Evolutionary conservation across 2,888 invertebrate genomes (phyloP).

Genomic region (Sphaeridia pumilis): DNA sequence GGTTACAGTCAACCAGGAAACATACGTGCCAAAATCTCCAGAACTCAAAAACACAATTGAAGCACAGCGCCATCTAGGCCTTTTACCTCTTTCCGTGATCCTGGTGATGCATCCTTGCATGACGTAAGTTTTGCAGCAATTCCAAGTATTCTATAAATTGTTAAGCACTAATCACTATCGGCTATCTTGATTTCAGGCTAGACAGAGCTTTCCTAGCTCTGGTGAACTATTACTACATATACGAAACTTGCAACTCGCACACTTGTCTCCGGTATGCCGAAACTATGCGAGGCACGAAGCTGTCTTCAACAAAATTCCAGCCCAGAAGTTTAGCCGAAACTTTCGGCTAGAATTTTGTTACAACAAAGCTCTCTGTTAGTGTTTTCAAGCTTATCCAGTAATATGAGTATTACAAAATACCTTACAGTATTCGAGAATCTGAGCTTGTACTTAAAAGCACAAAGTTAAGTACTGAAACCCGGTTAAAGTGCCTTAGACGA

Average conservation of each 20-base stretch:
- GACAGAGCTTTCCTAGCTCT: conserved; percentile 18
- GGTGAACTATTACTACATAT: conserved; percentile 13
- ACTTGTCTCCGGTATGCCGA: conserved; percentile 20
- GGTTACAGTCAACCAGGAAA: conserved; percentile 24
- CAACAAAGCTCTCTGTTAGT: no score
- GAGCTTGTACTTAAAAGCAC: no score
- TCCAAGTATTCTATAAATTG: not conserved
- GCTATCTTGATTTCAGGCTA: conserved; percentile 15
- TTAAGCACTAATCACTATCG: not conserved
- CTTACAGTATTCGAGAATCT: no score
- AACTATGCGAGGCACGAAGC: conserved; percentile 18
- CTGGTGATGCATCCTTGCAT: conserved; percentile 22
- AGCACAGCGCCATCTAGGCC: conserved; percentile 28
- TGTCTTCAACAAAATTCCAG: not conserved
- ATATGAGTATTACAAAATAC: not conserved
- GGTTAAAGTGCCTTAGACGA: no score
- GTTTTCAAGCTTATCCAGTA: no score
- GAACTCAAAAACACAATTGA: conserved; percentile 17
- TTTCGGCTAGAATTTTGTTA: not conserved
- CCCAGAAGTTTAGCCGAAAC: not conserved
- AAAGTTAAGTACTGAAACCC: no score
- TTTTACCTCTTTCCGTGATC: conserved; percentile 22
- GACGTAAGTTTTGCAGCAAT: conserved; percentile 16
- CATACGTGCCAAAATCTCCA: conserved; percentile 21
- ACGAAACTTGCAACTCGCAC: conserved; percentile 17